Conservation (phyloP, 2,888 invertebrate species). For the Limnephilus auricula region DNA sequence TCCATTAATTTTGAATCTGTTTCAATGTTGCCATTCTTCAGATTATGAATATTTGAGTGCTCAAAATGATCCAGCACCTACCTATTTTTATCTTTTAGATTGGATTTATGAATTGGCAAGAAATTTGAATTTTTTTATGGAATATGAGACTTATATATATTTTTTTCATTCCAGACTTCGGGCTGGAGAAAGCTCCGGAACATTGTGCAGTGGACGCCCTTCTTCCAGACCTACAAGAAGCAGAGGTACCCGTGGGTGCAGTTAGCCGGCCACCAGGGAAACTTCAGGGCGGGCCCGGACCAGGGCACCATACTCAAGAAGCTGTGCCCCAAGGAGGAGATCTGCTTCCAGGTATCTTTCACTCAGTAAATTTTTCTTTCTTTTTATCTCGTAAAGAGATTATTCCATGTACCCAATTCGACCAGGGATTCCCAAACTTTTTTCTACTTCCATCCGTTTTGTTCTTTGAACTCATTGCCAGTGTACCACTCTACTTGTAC, state of each 20-base stretch:
- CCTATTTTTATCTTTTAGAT: not conserved
- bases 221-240: constrained; percentile 97
- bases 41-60: not conserved
- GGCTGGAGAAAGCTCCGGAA: constrained; percentile 96
- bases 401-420: too few species aligned
- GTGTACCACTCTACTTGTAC: too few species aligned
- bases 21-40: not conserved
- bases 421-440: too few species aligned
- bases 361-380: too few species aligned
- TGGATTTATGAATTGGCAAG: not conserved
- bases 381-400: too few species aligned
- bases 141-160: not conserved
- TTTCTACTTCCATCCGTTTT: too few species aligned
- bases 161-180: constrained; percentile 83
- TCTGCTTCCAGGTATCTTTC: constrained; percentile 82
- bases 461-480: too few species aligned
- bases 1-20: not conserved
- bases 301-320: constrained; percentile 97
- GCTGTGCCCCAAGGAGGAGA: constrained; percentile 92
- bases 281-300: constrained; percentile 95
- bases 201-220: constrained; percentile 97
- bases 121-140: not conserved
- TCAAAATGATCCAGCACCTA: not conserved
- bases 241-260: constrained; percentile 98
- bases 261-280: constrained; percentile 96